Percentiles rank a stretch among this genome's conserved stretches.
Conservation (phyloP, 2,113 vertebrate genomes). For the Bettongia penicillata region DNA sequence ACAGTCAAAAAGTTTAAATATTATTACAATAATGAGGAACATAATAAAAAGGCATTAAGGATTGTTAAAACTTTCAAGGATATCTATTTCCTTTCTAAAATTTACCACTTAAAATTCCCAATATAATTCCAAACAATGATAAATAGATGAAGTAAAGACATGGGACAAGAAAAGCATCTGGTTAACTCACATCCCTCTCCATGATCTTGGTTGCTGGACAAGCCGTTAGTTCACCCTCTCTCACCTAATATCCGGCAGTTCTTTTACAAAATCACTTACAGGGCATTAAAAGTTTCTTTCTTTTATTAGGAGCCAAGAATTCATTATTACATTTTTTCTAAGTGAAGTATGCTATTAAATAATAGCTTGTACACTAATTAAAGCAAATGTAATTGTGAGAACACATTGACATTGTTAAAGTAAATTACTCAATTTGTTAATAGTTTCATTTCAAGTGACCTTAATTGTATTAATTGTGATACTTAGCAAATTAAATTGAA, state of each 20-base stretch:
- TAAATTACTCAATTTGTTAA: constrained; percentile 87
- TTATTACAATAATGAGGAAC: not conserved
- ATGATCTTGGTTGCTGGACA: constrained; percentile 63
- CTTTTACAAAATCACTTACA: constrained; percentile 62
- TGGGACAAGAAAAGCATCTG: constrained; percentile 5
- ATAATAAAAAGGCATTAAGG: constrained; percentile 13
- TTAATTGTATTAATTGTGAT: constrained; percentile 88
- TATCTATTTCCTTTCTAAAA: not conserved
- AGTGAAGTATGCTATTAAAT: constrained; percentile 83
- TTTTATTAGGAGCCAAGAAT: constrained; percentile 77
- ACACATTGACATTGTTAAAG: constrained; percentile 86
- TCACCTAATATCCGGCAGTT: constrained; percentile 46
- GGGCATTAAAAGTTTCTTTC: constrained; percentile 79
- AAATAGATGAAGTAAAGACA: not conserved
- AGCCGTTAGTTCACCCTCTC: constrained; percentile 50
- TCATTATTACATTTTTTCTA: constrained; percentile 81
- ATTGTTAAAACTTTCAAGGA: constrained; percentile 11
- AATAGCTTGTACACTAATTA: constrained; percentile 87
- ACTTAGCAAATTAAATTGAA: constrained; percentile 85
- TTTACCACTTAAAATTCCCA: constrained; percentile 8
- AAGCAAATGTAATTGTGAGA: constrained; percentile 86
- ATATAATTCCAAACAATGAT: constrained; percentile 1
- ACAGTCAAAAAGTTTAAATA: constrained; percentile 38
- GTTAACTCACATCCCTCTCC: constrained; percentile 54
- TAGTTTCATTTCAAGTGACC: constrained; percentile 87